A percentile compares a stretch with the other conserved stretches of the same genome.
Conservation (phyloP, 1,140 invertebrate genomes). For the Trypoxylus dichotomus region DNA sequence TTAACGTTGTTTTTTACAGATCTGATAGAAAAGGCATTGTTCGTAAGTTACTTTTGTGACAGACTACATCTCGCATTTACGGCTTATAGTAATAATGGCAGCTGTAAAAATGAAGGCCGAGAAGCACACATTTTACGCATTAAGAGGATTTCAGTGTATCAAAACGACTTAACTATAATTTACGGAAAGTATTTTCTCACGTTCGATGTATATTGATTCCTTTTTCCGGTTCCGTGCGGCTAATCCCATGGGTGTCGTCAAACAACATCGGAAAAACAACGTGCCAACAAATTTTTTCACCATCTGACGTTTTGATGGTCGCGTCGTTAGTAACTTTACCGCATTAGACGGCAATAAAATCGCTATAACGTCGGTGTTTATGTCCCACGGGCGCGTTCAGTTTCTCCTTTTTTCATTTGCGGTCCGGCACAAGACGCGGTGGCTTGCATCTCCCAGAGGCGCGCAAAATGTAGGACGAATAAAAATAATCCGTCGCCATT, state of each 20-base stretch:
- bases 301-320: conserved; percentile 21
- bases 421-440: not conserved
- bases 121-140: not conserved
- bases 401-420: not conserved
- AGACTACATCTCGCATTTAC: too few relatives aligned
- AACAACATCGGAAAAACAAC: conserved; percentile 7
- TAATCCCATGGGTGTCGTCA: not conserved
- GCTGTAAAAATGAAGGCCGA: too few relatives aligned
- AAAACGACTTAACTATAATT: conserved; percentile 14
- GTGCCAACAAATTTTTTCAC: conserved; percentile 9
- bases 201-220: not conserved
- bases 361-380: conserved; percentile 12
- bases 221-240: not conserved
- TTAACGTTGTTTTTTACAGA: too few relatives aligned
- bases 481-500: too few relatives aligned
- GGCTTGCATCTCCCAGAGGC: too few relatives aligned
- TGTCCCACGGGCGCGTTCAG: not conserved
- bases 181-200: not conserved
- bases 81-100: too few relatives aligned
- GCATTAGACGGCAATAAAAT: conserved; percentile 22
- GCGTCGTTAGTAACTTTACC: conserved; percentile 18
- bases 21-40: too few relatives aligned
- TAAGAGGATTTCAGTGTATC: not conserved
- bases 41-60: too few relatives aligned
- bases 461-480: too few relatives aligned